A percentile compares a stretch with the other conserved stretches of the same genome.
Conservation (phyloP, 2,797 vertebrate genomes). For the Sylvia borin region DNA sequence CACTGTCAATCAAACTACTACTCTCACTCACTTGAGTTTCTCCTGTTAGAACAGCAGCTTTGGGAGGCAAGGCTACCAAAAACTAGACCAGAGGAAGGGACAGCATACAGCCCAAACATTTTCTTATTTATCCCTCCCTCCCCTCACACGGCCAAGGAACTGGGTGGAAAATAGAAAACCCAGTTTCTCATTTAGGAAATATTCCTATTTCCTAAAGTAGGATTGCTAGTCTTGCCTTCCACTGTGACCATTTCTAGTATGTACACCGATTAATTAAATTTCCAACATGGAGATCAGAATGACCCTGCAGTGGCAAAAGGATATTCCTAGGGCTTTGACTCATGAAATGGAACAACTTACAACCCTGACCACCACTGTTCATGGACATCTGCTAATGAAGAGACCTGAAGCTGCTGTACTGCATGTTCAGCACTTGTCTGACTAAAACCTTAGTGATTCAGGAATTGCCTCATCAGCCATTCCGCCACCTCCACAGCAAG, state of each 20-base stretch:
- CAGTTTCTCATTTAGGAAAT: background rate
- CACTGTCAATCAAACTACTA: slow-evolving; percentile 51
- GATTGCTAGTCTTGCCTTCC: background rate
- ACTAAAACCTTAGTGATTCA: background rate
- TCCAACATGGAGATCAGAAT: background rate
- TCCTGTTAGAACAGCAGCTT: background rate
- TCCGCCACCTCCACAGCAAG: slow-evolving; percentile 17
- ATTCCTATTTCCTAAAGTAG: background rate
- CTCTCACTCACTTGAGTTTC: slow-evolving; percentile 3
- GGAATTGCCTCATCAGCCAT: background rate
- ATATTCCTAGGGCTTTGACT: background rate
- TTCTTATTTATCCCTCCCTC: background rate
- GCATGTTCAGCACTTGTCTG: background rate
- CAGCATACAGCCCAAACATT: fast-evolving
- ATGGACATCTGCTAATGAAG: background rate
- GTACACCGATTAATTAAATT: background rate
- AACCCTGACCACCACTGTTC: background rate
- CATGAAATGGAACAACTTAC: background rate
- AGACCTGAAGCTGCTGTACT: background rate
- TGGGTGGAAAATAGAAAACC: background rate
- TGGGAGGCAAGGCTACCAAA: background rate
- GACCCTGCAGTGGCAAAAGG: background rate
- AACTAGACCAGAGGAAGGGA: background rate
- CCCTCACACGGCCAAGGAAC: background rate
- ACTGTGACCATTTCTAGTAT: background rate